Evolutionary conservation across 2,113 vertebrate genomes (phyloP).

Genomic region (Macrotis lagotis): DNA sequence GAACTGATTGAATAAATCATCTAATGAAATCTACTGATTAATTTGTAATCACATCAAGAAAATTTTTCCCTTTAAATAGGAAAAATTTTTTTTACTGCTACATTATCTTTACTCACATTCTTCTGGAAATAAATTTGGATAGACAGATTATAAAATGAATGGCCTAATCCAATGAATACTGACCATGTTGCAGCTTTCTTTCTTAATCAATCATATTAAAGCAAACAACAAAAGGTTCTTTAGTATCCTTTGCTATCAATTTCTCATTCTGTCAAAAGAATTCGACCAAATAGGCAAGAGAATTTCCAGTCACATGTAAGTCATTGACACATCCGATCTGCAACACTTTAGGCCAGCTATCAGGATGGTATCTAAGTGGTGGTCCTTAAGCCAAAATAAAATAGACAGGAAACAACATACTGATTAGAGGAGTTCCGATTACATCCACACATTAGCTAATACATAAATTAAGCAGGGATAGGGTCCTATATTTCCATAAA

Average conservation of each 20-base stretch:
- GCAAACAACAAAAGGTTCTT: neutral
- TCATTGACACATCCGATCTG: slow-evolving; percentile 3
- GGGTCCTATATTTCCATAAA: slow-evolving; percentile 5
- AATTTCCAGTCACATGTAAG: neutral
- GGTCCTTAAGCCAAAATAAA: slow-evolving; percentile 71
- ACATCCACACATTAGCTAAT: slow-evolving; percentile 63
- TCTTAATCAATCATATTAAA: neutral
- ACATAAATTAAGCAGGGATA: neutral
- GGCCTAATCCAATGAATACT: neutral
- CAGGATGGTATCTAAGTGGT: slow-evolving; percentile 40
- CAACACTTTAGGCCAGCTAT: slow-evolving; percentile 21
- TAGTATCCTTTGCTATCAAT: rapidly evolving
- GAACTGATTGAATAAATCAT: neutral
- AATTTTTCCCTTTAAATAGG: neutral
- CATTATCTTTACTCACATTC: neutral
- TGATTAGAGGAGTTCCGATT: slow-evolving; percentile 56
- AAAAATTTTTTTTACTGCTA: neutral
- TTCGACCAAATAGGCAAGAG: slow-evolving; percentile 20
- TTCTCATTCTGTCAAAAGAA: neutral
- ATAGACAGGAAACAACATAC: slow-evolving; percentile 63
- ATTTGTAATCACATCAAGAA: neutral
- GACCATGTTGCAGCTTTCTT: neutral
- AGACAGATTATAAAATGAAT: neutral
- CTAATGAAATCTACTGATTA: neutral
- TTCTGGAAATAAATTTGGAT: neutral